Percentiles rank a stretch among this genome's conserved stretches.
Conservation (phyloP, 2,888 invertebrate species). For the Melangyna quadrimaculata region DNA sequence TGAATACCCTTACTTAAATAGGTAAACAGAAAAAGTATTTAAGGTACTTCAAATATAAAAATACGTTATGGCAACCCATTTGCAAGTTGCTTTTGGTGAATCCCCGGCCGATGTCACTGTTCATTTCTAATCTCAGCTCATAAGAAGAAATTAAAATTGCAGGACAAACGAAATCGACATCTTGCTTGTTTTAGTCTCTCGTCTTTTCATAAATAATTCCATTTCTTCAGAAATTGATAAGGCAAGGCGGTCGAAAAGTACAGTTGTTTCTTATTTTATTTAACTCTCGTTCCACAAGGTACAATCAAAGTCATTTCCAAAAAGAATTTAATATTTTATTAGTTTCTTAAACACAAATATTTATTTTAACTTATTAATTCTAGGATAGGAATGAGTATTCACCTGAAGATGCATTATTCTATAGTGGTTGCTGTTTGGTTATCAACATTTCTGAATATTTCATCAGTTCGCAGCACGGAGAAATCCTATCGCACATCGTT, state of each 20-base stretch:
- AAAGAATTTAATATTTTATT: background rate
- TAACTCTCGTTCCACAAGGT: background rate
- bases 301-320: background rate
- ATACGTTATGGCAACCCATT: background rate
- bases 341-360: background rate
- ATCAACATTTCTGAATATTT: background rate
- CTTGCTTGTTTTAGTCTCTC: background rate
- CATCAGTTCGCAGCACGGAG: background rate
- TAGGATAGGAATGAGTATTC: background rate
- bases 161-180: too few species aligned
- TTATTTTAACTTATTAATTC: background rate
- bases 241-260: background rate
- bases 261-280: background rate
- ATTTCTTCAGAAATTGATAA: background rate
- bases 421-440: background rate
- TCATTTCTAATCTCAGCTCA: too few species aligned
- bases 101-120: too few species aligned
- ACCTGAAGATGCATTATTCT: background rate
- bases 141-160: too few species aligned
- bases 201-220: background rate
- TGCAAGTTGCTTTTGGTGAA: background rate
- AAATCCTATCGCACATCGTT: constrained; percentile 76
- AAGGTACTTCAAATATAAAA: background rate
- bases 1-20: too few species aligned
- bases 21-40: too few species aligned